Base-by-base conservation (phyloP, 1,140 invertebrate genomes). In the Phthorimaea operculella region DNA sequence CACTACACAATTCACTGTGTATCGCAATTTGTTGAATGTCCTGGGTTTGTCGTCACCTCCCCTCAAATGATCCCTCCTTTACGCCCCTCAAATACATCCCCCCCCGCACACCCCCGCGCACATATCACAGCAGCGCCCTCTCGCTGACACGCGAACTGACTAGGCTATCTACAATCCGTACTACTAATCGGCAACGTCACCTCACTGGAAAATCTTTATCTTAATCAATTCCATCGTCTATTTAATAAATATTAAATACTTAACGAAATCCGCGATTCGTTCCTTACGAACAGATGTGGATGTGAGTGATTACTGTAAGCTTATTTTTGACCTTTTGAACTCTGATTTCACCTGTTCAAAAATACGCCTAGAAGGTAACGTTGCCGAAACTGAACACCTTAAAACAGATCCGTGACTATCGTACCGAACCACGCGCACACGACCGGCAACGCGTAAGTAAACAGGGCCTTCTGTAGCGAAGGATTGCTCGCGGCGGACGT, bases 351-450 rank as follows among this genome's bases (percentile, higher is more conserved):
- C n/a, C n/a, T n/a, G n/a, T n/a, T n/a, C n/a, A n/a, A n/a, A n/a
- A n/a, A n/a, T n/a, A n/a, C n/a, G n/a, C n/a, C n/a, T n/a, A n/a
- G n/a, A n/a, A 28, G n/a, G 36, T 39, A 39, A 47, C 44, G 44
- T 47, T 47, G 16, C 44, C 44, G 16, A 16, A 47, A 47, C 8
- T 2, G 14, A 47, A 47, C 21, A 14, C n/a, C n/a, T 92, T 92
- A 94, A 88, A 93, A 91, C 86, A 92, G 89, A 75, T 94, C 93
- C 60, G 90, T 90, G 69, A 94, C 89, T 67, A 92, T 90, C 59
- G 90, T 89, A 53, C 93, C 93, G 77, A 95, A 92, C 93, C 93
- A 95, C 64, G 92, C 90, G 70, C 94, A 90, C 59, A 93, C 90
- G 34, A 94, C 90, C 6, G 93, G 93, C 69, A 94, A 80, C 39